These are phyloP conservation scores for Bubo scandiacus DNA, from an alignment of 2,113 vertebrate species.

Conservation along the genomic window DNA sequence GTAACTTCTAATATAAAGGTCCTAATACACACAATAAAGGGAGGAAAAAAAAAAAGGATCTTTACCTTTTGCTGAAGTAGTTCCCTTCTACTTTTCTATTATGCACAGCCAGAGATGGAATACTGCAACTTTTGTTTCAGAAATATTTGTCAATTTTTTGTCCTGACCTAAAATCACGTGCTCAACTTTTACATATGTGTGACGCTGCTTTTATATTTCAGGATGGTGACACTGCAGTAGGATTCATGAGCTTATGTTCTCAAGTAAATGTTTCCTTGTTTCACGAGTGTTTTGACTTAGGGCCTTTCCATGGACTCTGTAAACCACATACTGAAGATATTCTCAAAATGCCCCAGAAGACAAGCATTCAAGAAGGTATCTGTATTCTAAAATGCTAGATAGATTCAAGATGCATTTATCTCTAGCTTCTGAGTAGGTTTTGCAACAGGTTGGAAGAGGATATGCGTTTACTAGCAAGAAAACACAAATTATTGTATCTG, in stretches of 20 bases:
- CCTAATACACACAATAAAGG: background rate
- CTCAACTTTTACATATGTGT: background rate
- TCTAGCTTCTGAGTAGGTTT: background rate
- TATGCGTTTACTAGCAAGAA: background rate
- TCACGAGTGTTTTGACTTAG: slow-evolving; percentile 81
- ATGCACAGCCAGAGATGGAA: background rate
- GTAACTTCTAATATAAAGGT: background rate
- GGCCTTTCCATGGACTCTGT: slow-evolving; percentile 79
- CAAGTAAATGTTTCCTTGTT: slow-evolving; percentile 75
- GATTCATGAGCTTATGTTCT: slow-evolving; percentile 83
- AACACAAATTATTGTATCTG: background rate
- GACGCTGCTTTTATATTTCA: slow-evolving; percentile 55
- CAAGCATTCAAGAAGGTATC: slow-evolving; percentile 1
- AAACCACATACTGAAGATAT: slow-evolving; percentile 62
- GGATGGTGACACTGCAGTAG: slow-evolving; percentile 76
- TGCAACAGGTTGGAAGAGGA: background rate
- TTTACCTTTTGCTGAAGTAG: background rate
- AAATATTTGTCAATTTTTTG: background rate
- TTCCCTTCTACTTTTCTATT: background rate
- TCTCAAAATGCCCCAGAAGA: background rate
- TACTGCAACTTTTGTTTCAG: background rate
- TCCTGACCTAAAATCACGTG: background rate
- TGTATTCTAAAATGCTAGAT: background rate
- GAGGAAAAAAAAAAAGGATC: rapidly evolving
- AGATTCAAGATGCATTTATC: background rate